phyloP scores from a whole-genome alignment of 1,140 invertebrate species.

The Lasaia peninsularis region DNA sequence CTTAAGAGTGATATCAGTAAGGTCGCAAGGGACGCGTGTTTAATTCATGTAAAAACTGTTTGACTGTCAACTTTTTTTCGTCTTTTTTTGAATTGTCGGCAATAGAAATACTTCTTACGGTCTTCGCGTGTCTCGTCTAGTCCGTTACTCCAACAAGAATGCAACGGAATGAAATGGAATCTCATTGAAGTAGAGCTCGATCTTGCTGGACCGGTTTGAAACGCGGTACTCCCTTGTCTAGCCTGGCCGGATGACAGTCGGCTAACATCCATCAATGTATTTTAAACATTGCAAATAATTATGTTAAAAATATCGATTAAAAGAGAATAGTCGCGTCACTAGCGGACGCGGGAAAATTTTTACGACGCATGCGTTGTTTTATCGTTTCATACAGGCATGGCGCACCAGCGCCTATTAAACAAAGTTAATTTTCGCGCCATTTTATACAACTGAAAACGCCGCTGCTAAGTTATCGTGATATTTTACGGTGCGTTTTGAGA shows the following conservation, averaged over 20 bases:
- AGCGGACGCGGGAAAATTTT: slow-evolving; percentile 39
- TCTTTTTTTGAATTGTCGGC: neutral
- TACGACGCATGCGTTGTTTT: slow-evolving; percentile 44
- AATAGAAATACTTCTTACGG: slow-evolving; percentile 35
- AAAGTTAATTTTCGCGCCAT: slow-evolving; percentile 53
- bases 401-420: slow-evolving; percentile 22
- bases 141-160: slow-evolving; percentile 71
- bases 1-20: slow-evolving; percentile 12
- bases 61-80: neutral
- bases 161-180: slow-evolving; percentile 73
- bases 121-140: slow-evolving; percentile 40
- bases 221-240: slow-evolving; percentile 50
- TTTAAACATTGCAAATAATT: slow-evolving; percentile 27
- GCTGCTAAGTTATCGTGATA: slow-evolving; percentile 26
- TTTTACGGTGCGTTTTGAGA: slow-evolving; percentile 22
- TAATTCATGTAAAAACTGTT: neutral
- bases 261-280: slow-evolving; percentile 35
- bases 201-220: slow-evolving; percentile 57
- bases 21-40: slow-evolving; percentile 14
- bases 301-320: slow-evolving; percentile 29
- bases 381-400: slow-evolving; percentile 29
- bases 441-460: slow-evolving; percentile 28
- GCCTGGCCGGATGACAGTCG: slow-evolving; percentile 57
- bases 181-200: slow-evolving; percentile 64
- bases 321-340: slow-evolving; percentile 20